These are phyloP conservation scores for Dryoscopus gambensis DNA, from an alignment of 2,113 vertebrate genomes.

Conservation along the genomic window DNA sequence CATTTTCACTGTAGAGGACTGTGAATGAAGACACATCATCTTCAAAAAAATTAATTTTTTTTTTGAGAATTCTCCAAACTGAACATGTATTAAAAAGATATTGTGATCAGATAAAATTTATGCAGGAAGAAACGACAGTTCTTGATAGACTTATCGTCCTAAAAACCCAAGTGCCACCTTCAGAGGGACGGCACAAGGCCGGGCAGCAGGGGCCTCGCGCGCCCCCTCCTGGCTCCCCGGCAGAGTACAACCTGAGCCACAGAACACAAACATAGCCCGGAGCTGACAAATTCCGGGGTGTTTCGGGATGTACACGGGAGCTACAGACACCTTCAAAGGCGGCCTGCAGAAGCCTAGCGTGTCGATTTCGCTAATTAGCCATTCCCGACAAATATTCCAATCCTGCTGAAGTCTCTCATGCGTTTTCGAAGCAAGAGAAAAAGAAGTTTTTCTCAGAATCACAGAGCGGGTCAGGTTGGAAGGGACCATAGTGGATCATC, in stretches of 20 bases:
- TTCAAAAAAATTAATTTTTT: neutral
- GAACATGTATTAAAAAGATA: neutral
- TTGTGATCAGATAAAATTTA: neutral
- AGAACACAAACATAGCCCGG: fast-evolving
- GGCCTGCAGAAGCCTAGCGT: neutral
- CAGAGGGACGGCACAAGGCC: fast-evolving
- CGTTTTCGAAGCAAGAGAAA: neutral
- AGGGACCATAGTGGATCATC: neutral
- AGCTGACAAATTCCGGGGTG: fast-evolving
- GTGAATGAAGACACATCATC: neutral
- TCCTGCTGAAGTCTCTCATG: neutral
- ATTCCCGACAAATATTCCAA: neutral
- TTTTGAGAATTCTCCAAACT: neutral
- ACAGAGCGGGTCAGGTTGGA: neutral
- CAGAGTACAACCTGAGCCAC: neutral
- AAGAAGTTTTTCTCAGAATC: neutral
- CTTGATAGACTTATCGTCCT: neutral
- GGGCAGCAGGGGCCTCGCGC: neutral
- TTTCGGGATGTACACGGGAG: neutral
- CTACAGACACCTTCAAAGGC: neutral
- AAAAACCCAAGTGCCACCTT: neutral
- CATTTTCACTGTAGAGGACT: neutral
- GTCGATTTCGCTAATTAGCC: neutral
- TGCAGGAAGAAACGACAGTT: neutral
- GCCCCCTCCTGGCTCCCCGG: neutral